Evolutionary conservation across 2,888 invertebrate genomes (phyloP), one percentile per base, ranked within the genome.

Genomic region (Sceliomorpha sp.): DNA sequence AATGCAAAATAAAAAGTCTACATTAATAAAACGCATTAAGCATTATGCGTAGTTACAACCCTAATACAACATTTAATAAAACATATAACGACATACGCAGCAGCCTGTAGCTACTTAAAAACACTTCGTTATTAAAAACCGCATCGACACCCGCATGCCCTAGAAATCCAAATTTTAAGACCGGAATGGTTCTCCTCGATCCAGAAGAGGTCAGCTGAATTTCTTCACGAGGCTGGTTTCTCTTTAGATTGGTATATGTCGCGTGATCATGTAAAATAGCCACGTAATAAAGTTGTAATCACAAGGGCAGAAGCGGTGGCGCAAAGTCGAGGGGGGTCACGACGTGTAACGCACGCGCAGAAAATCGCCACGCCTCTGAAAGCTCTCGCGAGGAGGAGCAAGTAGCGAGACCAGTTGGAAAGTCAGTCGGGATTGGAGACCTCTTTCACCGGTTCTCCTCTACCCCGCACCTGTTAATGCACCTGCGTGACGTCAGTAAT

Each of bases 401-500:
- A 76, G 73, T 70, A 73, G 80, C 72, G 70, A 77, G 74, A 75
- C 77, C 73, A 76, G 78, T 75, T 63, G 62, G 53, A 76, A 77
- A 79, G 79, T 69, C 75, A 80, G 75, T 78, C 77, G 75, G 77
- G 78, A 86, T 86, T 86, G 86, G 86, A 81, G 83, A 85, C 77
- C 74, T 77, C 72, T 73, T 80, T 83, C 83, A 83, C 82, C 84
- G 81, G 81, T 78, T 53, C 44, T 68, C 66, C 71, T 67, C 45
- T 69, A 55, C 58, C 62, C 74, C 60, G 53, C 75, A 64, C 42
- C 72, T 79, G 80, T 80, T 81, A 79, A 81, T 84, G 78, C 83
- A 86, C 84, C 84, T 86, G 84, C 74, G 74, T 80, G 78, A 84
- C 81, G 85, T 82, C 75, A 77, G 74, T 78, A 77, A 83, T 80